A percentile compares a stretch with the other conserved stretches of the same genome.
phyloP scores from a whole-genome alignment of 35 echinoderm and acorn worm species.

The Apostichopus parvimensis region DNA sequence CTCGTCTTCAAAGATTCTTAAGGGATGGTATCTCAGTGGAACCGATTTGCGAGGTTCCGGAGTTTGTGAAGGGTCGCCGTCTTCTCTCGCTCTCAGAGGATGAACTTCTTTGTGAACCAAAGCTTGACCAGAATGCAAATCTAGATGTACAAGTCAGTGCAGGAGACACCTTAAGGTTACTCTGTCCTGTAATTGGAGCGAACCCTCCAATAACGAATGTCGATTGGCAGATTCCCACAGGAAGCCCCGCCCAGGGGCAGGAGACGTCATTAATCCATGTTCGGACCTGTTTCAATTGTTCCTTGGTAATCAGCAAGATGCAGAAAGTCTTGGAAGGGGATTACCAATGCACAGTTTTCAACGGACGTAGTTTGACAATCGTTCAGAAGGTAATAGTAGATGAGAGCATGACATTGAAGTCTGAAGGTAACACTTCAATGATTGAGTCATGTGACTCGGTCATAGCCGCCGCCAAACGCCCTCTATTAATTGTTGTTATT shows the following conservation, averaged over 20 bases:
- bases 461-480: neutral
- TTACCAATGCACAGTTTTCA: neutral
- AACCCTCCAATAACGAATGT: neutral
- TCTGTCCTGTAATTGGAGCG: slow-evolving; percentile 2
- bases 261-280: neutral
- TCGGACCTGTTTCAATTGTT: neutral
- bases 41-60: neutral
- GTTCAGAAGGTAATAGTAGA: neutral
- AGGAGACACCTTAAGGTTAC: neutral
- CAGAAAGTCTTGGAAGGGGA: neutral
- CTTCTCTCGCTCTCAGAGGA: neutral
- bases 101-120: neutral
- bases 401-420: neutral
- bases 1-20: too few relatives aligned
- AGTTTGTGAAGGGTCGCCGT: neutral
- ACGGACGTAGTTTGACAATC: neutral
- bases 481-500: too few relatives aligned
- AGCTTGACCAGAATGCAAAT: neutral
- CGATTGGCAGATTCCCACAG: neutral
- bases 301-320: neutral
- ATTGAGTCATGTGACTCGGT: neutral
- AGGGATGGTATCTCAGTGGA: neutral
- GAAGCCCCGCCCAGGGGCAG: neutral
- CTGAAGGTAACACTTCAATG: neutral
- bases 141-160: neutral